Conservation (phyloP, 2,113 vertebrate species). For the Cyanoderma ruficeps region DNA sequence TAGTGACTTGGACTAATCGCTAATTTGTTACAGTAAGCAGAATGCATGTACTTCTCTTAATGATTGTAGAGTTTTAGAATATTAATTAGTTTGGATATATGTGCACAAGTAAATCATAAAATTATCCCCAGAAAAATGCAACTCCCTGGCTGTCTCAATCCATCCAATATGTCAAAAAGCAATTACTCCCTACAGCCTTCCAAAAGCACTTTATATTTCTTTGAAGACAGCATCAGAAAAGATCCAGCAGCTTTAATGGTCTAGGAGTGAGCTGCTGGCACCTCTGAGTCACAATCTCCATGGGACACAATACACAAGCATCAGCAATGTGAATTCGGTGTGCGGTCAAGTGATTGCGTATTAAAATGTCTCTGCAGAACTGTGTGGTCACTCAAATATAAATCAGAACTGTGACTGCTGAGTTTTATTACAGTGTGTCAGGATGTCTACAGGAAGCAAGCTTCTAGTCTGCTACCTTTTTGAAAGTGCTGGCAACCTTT, state of each 20-base stretch:
- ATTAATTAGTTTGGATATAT: background rate
- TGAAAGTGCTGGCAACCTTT: background rate
- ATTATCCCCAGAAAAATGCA: background rate
- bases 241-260: constrained; percentile 13
- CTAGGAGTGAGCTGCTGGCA: background rate
- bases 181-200: constrained; percentile 18
- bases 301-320: background rate
- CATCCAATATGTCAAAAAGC: background rate
- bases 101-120: background rate
- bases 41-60: background rate
- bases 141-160: background rate
- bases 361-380: background rate
- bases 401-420: background rate
- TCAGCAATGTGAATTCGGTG: background rate
- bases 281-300: background rate
- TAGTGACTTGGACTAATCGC: background rate
- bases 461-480: background rate
- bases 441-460: background rate
- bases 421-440: background rate
- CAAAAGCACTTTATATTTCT: constrained; percentile 26
- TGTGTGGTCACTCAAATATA: background rate
- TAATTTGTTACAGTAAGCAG: background rate
- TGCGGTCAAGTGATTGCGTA: background rate
- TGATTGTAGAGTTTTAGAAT: background rate
- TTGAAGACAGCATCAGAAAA: constrained; percentile 28